Evolutionary conservation across 2,113 vertebrate genomes (phyloP), one percentile per base, ranked within the genome.

Genomic region (Spea multiplicata): DNA sequence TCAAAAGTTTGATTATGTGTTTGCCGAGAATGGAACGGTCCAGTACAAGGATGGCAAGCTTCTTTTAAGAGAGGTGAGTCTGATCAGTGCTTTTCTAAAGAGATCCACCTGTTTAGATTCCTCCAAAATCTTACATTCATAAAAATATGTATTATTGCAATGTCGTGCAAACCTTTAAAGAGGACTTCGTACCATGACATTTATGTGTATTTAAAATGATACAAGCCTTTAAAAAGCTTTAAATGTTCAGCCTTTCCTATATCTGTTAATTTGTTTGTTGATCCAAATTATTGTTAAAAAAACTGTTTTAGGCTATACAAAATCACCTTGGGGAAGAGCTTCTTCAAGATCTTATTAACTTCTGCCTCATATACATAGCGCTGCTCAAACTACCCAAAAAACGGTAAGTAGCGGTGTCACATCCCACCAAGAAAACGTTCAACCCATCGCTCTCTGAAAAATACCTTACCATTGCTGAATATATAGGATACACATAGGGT

Each of bases 271-370:
- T n/a, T n/a, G n/a, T n/a, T n/a, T n/a, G n/a, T n/a, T n/a, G n/a
- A n/a, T n/a, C n/a, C n/a, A n/a, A n/a, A n/a, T 5, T 13, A 30
- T 30, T 59, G 4, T 59, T n/a, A n/a, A 13, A 12, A 59, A 59
- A 59, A 9, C 10, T 12, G 4, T 59, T 59, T 59, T 13, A 99
- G 97, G 95, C 96, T 64, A 98, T 99, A 85, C 97, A 99, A 87
- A 96, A 95, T 87, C 95, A 97, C 47, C 68, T 99, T 0, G 97
- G 97, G 0, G 97, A 99, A 81, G 97, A 99, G 81, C 89, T 99
- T 66, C 92, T 99, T 61, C 97, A 99, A 89, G 97, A 99, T 44
- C 88, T 99, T n/a, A 98, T 99, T 86, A 99, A 99, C 85, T 99
- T 97, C 90, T 99, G 97, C 78, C 94, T 99, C 83, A 92, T 89